Evolutionary conservation across 1,140 invertebrate genomes (phyloP).

Genomic region (Lucilia cuprina): DNA sequence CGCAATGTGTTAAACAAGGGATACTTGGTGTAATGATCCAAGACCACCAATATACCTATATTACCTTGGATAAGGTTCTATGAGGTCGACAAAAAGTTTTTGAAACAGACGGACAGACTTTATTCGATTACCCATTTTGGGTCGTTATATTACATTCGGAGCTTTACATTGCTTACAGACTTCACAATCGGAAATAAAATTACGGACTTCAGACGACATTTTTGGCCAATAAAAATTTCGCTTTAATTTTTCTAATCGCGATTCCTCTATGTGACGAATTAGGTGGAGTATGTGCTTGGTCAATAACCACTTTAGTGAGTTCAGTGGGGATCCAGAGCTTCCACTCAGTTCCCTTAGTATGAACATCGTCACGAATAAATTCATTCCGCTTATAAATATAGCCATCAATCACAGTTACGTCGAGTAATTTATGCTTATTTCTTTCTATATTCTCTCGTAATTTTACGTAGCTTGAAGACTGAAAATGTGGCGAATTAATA

Average conservation of each 20-base stretch:
- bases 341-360: background rate
- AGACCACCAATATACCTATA: slow-evolving; percentile 13
- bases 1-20: background rate
- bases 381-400: slow-evolving; percentile 25
- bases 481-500: too few species aligned
- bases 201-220: background rate
- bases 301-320: background rate
- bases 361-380: background rate
- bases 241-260: background rate
- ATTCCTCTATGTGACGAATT: slow-evolving; percentile 17
- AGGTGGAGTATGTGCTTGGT: background rate
- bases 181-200: slow-evolving; percentile 9
- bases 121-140: slow-evolving; percentile 5
- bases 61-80: slow-evolving; percentile 33
- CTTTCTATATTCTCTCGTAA: too few species aligned
- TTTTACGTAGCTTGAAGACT: too few species aligned
- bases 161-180: slow-evolving; percentile 27
- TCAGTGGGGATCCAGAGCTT: slow-evolving; percentile 31
- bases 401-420: background rate
- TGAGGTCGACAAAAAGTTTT: slow-evolving; percentile 24
- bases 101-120: slow-evolving; percentile 11
- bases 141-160: background rate
- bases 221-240: slow-evolving; percentile 15
- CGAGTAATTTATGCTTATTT: background rate
- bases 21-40: slow-evolving; percentile 32